Evolutionary conservation across 2,888 invertebrate species (phyloP).

Genomic region (Zygaena filipendulae): DNA sequence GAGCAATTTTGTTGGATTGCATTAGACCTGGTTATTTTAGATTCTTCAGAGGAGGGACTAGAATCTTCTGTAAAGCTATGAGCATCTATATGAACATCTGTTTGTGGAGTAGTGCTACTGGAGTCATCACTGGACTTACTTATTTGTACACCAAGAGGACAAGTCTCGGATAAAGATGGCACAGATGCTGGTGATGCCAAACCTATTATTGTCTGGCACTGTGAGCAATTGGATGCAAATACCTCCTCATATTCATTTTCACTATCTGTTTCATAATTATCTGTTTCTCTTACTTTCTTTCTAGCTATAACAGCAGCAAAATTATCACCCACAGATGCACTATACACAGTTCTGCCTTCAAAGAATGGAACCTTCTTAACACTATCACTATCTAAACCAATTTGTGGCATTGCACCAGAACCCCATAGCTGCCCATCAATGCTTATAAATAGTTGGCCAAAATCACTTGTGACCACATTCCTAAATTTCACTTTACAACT

Average conservation of each 20-base stretch:
- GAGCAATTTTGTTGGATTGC: conserved; percentile 34
- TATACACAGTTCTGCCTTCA: conserved; percentile 73
- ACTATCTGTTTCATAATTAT: conserved; percentile 69
- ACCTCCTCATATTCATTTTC: conserved; percentile 72
- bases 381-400: conserved; percentile 67
- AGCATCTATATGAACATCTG: conserved; percentile 65
- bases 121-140: conserved; percentile 71
- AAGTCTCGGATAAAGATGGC: conserved; percentile 72
- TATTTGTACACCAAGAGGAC: conserved; percentile 70
- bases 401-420: conserved; percentile 74
- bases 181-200: conserved; percentile 69
- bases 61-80: conserved; percentile 67
- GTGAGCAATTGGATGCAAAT: conserved; percentile 74
- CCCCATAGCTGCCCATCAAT: conserved; percentile 78
- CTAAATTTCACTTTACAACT: conserved; percentile 71
- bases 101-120: conserved; percentile 67
- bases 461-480: conserved; percentile 71
- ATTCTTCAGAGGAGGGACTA: conserved; percentile 67
- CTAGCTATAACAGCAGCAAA: conserved; percentile 81
- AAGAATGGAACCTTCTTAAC: conserved; percentile 76
- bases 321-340: conserved; percentile 79
- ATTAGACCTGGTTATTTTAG: conserved; percentile 54
- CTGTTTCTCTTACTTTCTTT: conserved; percentile 62
- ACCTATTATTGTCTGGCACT: conserved; percentile 69
- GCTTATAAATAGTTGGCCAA: conserved; percentile 72